phyloP scores from a whole-genome alignment of 2,113 vertebrate species.

The Corythornis vintsioides region DNA sequence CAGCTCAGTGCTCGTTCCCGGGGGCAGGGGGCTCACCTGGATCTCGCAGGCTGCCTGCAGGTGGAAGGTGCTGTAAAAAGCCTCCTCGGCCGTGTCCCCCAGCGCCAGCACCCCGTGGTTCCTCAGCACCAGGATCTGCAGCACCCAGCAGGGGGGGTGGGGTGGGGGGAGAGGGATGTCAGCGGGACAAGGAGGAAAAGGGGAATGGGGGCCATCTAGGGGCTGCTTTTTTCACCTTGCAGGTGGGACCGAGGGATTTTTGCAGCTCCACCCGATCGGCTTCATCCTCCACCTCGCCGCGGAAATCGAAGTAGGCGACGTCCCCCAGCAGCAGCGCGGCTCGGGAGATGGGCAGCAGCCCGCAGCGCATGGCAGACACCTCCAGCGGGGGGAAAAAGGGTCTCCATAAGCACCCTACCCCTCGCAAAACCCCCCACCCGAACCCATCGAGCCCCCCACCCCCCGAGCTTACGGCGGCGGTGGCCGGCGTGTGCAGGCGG shows the following conservation, averaged over 20 bases:
- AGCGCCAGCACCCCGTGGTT: conserved; percentile 94
- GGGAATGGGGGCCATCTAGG: accelerated
- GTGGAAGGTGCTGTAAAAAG: conserved; percentile 94
- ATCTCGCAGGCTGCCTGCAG: conserved; percentile 95
- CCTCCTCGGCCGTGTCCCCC: conserved; percentile 93
- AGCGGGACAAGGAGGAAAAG: accelerated
- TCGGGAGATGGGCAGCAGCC: conserved; percentile 91
- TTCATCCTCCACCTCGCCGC: conserved; percentile 90
- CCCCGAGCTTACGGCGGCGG: conserved; percentile 81
- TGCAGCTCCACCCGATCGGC: conserved; percentile 91
- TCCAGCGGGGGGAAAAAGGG: background rate
- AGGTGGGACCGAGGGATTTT: conserved; percentile 94
- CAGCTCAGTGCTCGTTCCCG: background rate
- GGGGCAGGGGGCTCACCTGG: conserved; percentile 78
- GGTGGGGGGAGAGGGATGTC: accelerated
- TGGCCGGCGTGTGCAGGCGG: conserved; percentile 89
- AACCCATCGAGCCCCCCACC: background rate
- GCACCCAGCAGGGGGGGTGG: too few species aligned
- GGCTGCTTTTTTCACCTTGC: conserved; percentile 79
- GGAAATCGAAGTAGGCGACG: conserved; percentile 90
- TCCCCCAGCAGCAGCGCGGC: conserved; percentile 92
- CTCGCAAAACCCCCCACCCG: background rate
- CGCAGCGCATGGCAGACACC: conserved; percentile 95
- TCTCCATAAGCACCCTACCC: too few species aligned
- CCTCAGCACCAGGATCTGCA: conserved; percentile 92